Evolutionary conservation across 2,113 vertebrate genomes (phyloP), one percentile per base, ranked within the genome.

Genomic region (Archocentrus centrarchus): DNA sequence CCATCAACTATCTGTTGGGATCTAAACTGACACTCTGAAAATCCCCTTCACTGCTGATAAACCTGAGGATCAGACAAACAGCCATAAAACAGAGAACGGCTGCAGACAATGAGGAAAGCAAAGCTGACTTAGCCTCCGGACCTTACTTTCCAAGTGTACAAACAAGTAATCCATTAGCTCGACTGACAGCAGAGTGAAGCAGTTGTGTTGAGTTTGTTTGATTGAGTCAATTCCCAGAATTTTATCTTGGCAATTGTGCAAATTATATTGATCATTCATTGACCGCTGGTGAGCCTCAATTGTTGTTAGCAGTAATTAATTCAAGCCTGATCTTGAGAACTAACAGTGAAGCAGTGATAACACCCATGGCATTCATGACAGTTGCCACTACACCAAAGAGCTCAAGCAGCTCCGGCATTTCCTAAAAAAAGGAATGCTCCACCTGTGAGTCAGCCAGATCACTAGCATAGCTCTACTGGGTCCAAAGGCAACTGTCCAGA

Each of bases 401-500:
- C 44, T 53, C 66, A 53, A 32, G 47, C 27, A 55, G 47, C 27
- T 14, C 30, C 44, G 59, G 58, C 64, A 66, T 88, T 82, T 75
- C 62, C 84, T 9, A 77, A 81, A 68, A 84, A 85, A 75, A 83
- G 87, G 93, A 93, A 92, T 93, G 87, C 83, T 85, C 83, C 89
- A 91, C 75, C 87, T 90, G 93, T 87, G 92, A 87, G 79, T 59
- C 57, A 66, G 73, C 64, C 75, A 35, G 84, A 95, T 93, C 53
- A 32, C 86, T 84, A 75, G 77, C 92, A 94, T 94, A 93, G 85
- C 86, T 90, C 60, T 62, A 63, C 63, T 30, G 81, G 79, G 77
- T 81, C 59, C 81, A 81, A 81, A 91, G 81, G 81, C 94, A 95
- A 94, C 91, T 93, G 92, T 86, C 79, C 80, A 55, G 73, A 75